Conservation (phyloP, 64 coral and sea anemone genomes). For the Montipora efflorescens region DNA sequence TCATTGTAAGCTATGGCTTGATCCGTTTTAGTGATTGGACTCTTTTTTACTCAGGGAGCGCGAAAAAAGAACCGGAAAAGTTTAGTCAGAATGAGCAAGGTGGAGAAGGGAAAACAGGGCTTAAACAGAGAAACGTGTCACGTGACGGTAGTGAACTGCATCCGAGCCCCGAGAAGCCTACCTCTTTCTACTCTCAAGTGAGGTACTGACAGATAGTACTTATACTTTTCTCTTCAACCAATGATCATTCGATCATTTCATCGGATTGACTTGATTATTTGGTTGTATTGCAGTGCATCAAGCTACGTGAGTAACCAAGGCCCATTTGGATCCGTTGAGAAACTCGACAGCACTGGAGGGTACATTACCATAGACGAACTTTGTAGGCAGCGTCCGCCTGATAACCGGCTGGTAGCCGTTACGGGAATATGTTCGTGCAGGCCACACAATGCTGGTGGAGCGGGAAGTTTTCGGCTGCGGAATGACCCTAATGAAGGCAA, state of each 20-base stretch:
- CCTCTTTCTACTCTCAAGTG: background rate
- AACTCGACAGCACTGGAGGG: slow-evolving; percentile 10
- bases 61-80: background rate
- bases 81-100: background rate
- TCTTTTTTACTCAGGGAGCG: background rate
- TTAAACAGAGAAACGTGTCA: background rate
- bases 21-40: too few species aligned
- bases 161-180: background rate
- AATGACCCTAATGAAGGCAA: slow-evolving; percentile 37
- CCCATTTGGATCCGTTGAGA: slow-evolving; percentile 55
- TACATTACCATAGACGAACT: background rate
- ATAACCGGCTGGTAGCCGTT: slow-evolving; percentile 12
- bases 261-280: background rate
- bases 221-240: background rate
- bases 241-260: background rate
- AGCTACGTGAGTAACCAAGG: slow-evolving; percentile 10
- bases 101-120: background rate
- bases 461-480: slow-evolving; percentile 43
- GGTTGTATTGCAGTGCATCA: slow-evolving; percentile 8
- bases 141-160: background rate
- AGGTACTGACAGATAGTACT: background rate
- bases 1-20: too few species aligned
- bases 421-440: slow-evolving; percentile 66
- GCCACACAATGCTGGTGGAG: slow-evolving; percentile 39
- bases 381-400: background rate